phyloP scores from a whole-genome alignment of 2,888 invertebrate species.

The Mechanitis mazaeus region DNA sequence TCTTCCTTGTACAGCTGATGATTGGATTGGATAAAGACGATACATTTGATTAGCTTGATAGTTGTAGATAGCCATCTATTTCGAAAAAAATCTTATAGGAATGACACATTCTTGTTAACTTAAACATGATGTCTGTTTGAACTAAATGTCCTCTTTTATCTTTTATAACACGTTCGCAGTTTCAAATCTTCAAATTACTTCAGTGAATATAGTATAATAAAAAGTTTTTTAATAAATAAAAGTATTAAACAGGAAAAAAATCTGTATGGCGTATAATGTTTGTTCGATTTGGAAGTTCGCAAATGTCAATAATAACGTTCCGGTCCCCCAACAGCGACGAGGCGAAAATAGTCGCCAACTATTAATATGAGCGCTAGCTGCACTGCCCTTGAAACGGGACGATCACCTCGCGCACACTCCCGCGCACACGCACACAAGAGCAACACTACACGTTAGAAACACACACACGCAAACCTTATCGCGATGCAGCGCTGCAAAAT shows the following conservation, averaged over 20 bases:
- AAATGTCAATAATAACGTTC: constrained; percentile 74
- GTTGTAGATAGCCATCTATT: too few relatives aligned
- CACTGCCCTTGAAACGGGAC: constrained; percentile 75
- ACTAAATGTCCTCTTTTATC: too few relatives aligned
- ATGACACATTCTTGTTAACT: too few relatives aligned
- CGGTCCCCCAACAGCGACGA: constrained; percentile 64
- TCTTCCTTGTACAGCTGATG: constrained; percentile 63
- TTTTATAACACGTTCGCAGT: too few relatives aligned
- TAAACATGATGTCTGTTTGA: too few relatives aligned
- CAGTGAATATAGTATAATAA: constrained; percentile 8
- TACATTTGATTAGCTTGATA: too few relatives aligned
- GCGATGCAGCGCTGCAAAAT: constrained; percentile 64
- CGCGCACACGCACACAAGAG: constrained; percentile 41
- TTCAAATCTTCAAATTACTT: neutral
- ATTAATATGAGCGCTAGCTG: constrained; percentile 74
- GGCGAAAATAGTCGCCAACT: constrained; percentile 74
- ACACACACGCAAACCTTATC: constrained; percentile 45
- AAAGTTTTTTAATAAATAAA: too few relatives aligned
- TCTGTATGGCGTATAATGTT: constrained; percentile 45
- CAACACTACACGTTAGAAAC: constrained; percentile 31
- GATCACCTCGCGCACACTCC: constrained; percentile 70
- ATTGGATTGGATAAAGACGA: constrained; percentile 23
- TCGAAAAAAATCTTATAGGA: too few relatives aligned
- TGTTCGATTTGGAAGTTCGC: constrained; percentile 61
- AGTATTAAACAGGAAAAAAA: constrained; percentile 33